phyloP scores from a whole-genome alignment of 2,113 vertebrate genomes.

The Propithecus coquereli region DNA sequence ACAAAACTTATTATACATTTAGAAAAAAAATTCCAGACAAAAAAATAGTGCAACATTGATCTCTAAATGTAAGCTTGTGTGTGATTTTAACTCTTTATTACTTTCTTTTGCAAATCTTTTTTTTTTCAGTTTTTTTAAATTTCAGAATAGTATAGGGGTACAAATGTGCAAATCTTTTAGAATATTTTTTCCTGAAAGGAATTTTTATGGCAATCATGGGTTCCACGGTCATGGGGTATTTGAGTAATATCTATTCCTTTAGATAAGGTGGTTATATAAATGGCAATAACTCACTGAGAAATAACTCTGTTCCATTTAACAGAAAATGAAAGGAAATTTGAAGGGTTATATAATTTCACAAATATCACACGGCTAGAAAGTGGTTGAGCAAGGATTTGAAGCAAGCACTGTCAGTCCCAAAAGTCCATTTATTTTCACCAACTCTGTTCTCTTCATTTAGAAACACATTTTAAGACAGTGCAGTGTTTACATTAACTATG shows the following conservation, averaged over 20 bases:
- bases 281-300: background rate
- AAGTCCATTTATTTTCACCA: background rate
- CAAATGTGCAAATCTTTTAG: background rate
- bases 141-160: too few relatives aligned
- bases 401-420: background rate
- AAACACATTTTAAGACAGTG: background rate
- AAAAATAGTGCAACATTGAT: background rate
- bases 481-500: background rate
- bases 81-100: background rate
- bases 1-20: background rate
- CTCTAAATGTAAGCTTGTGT: background rate
- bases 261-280: background rate
- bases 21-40: background rate
- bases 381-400: background rate
- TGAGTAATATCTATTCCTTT: rapidly evolving
- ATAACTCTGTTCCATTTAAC: background rate
- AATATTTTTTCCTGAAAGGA: background rate
- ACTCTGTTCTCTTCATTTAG: background rate
- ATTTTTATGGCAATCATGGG: background rate
- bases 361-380: background rate
- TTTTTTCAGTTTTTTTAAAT: too few relatives aligned
- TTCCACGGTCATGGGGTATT: background rate
- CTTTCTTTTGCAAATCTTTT: background rate
- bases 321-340: background rate
- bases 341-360: background rate